These are phyloP conservation scores for Odontomachus brunneus DNA, from an alignment of 1,140 invertebrate species.

Conservation along the genomic window DNA sequence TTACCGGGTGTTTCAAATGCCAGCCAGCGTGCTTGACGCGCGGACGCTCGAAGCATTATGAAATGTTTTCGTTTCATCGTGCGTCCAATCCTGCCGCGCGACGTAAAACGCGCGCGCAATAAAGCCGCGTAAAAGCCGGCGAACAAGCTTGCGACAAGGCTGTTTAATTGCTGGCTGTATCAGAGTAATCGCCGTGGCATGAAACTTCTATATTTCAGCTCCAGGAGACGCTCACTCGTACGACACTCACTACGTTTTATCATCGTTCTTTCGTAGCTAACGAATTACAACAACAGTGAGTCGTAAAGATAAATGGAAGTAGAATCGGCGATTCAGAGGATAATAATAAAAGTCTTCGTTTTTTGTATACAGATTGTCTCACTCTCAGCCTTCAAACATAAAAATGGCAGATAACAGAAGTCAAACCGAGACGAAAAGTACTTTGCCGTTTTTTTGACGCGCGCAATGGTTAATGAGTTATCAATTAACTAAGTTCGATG, in stretches of 20 bases:
- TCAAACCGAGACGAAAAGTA: too few species aligned
- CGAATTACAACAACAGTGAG: too few species aligned
- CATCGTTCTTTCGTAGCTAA: too few species aligned
- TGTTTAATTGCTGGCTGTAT: neutral
- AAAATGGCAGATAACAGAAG: too few species aligned
- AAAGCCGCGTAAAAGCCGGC: neutral
- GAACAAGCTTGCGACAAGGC: neutral
- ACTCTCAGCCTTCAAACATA: too few species aligned
- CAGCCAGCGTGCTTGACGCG: neutral
- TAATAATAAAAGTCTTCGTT: too few species aligned
- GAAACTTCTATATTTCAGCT: neutral
- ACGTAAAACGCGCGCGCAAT: neutral
- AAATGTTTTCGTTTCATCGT: conserved; percentile 9
- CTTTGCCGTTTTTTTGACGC: too few species aligned
- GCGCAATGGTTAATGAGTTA: too few species aligned
- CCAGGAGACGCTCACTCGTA: neutral
- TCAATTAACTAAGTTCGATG: too few species aligned
- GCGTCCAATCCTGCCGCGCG: neutral
- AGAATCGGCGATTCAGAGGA: too few species aligned
- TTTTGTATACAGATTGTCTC: too few species aligned
- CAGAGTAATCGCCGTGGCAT: neutral
- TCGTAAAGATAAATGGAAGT: neutral
- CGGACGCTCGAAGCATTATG: conserved; percentile 6
- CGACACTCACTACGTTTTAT: too few species aligned
- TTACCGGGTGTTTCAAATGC: conserved; percentile 37